Base-by-base conservation (phyloP, 2,888 invertebrate species). In the Diarsia mendica region DNA sequence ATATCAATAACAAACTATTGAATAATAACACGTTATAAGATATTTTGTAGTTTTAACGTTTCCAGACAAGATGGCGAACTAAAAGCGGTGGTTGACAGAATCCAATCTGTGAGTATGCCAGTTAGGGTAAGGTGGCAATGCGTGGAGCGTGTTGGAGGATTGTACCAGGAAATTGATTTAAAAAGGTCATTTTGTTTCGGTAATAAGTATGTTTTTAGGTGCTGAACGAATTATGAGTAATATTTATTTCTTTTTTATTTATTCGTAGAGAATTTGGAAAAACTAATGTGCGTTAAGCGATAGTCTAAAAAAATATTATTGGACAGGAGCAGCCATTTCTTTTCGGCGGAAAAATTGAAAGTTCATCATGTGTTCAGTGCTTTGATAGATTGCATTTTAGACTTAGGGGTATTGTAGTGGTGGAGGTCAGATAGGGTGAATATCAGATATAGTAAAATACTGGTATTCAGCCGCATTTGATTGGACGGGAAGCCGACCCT, bases 61-160 rank as follows among this genome's bases (percentile, higher is more conserved):
- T 82, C 63, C 70, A 83, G 71, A 85, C 81, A 77, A 81, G 86
- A 83, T 88, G 84, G 82, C 84, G 77, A 79, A 85, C 89, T 92
- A 89, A 92, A 91, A 93, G 91, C 92, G 80, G 78, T 89, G 88
- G 88, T 84, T 92, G 92, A 91, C 90, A 89, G 90, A 91, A 94
- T 94, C 91, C 92, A 94, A 94, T 94, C 91, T 91, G 82, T 79
- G 83, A 88, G 87, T 82, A 81, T 80, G 91, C 84, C 89, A 90
- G 89, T 89, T 88, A 83, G 67, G 18, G 53, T 90, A 87, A 66
- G 72, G 84, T 89, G 82, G 71, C 91, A 70, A 89, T 81, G 72
- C 28, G n/a, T 60, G 18, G 2, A 15, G 8, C 11, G 3, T 72
- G 0, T 28, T 55, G 8, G 9, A 4, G 23, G 70, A 75, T 3